These are phyloP conservation scores for Noctua pronuba DNA, from an alignment of 2,888 invertebrate species.

Conservation along the genomic window DNA sequence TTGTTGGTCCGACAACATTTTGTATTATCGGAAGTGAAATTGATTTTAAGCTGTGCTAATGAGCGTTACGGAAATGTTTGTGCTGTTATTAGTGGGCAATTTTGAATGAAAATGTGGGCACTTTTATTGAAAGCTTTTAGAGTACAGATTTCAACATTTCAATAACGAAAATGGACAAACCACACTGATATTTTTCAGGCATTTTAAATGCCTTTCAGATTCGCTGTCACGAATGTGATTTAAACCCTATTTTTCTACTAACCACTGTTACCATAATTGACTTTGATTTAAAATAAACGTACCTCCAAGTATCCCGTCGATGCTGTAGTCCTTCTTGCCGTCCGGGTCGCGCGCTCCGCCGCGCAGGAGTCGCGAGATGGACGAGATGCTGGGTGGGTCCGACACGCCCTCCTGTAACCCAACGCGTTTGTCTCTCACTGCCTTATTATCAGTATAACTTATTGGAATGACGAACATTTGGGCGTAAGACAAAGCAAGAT, in stretches of 20 bases:
- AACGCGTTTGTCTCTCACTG: conserved; percentile 65
- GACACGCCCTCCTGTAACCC: conserved; percentile 95
- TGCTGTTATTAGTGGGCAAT: conserved; percentile 13
- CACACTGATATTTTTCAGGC: not conserved
- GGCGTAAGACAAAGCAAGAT: conserved; percentile 19
- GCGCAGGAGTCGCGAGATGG: conserved; percentile 96
- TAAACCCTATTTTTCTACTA: not conserved
- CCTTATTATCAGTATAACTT: conserved; percentile 59
- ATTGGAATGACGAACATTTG: conserved; percentile 23
- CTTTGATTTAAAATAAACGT: conserved; percentile 71
- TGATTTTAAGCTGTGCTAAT: conserved; percentile 48
- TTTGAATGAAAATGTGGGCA: not conserved
- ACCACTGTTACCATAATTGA: not conserved
- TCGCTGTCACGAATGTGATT: not conserved
- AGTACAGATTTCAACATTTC: not conserved
- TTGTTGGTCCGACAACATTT: conserved; percentile 58
- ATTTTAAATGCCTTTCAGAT: not conserved
- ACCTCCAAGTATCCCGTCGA: conserved; percentile 96
- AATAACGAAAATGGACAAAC: not conserved
- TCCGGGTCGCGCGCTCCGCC: conserved; percentile 95
- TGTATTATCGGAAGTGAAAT: conserved; percentile 73
- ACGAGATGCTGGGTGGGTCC: conserved; percentile 98
- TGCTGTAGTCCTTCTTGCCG: conserved; percentile 96
- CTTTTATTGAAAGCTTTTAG: conserved; percentile 15
- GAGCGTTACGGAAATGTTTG: conserved; percentile 39